Evolutionary conservation across 1,140 invertebrate genomes (phyloP), one percentile per base, ranked within the genome.

Genomic region (Drosophila persimilis): DNA sequence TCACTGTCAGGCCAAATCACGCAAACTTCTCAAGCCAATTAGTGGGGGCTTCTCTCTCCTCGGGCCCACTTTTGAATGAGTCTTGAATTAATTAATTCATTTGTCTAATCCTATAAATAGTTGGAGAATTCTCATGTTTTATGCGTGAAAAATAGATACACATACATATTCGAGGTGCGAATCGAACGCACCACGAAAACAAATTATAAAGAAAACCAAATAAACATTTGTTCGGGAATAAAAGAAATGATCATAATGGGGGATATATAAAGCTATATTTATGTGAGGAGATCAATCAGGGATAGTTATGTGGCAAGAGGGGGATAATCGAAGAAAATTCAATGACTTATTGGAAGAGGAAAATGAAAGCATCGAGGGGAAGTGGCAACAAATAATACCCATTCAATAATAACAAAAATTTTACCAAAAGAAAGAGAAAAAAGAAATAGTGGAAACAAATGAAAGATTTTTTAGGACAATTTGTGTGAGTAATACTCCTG

Each of bases 11-110:
- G 60, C 43, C 44, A 51, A 56, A 76, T 72, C 66, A 80, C 73
- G 69, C 65, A 47, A 69, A 39, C 65, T 57, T 69, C 67, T 69
- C 63, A 69, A 35, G 63, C 44, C 61, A 77, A 57, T 45, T 73
- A 65, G 77, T 13, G 11, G 15, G 56, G 31, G 20, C 31, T 46
- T 13, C 43, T 15, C 17, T 3, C 15, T 9, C 24, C 31, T 51
- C 7, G n/a, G 29, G n/a, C 35, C 9, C 15, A 1, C 35, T 13
- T 8, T 15, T 15, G n/a, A 39, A 20, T 20, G 6, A 45, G 60
- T 44, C 26, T 71, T 50, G 24, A 39, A 51, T 58, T 74, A 74
- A 74, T 74, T 59, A 74, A 54, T 66, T 66, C 39, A 74, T 66
- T 65, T 22, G 35, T 22, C 29, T 3, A 0, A 15, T 55, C 50